Evolutionary conservation across 2,113 vertebrate species (phyloP).

Genomic region (Aramus guarauna): DNA sequence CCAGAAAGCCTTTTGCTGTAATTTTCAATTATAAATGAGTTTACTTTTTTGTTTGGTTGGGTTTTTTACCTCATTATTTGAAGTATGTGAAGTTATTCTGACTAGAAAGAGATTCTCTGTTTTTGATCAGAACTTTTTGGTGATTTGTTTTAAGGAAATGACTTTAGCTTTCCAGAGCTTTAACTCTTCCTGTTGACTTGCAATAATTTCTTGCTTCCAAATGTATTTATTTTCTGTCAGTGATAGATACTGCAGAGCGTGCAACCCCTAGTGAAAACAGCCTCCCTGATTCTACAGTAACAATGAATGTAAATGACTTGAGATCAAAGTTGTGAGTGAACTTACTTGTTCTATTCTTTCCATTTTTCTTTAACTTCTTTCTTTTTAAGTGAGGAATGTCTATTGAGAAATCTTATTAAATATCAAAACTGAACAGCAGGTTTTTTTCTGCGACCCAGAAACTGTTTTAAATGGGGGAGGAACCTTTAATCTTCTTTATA

Average conservation of each 20-base stretch:
- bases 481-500: conserved; percentile 67
- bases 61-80: not conserved
- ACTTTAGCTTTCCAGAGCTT: conserved; percentile 19
- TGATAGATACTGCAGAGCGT: not conserved
- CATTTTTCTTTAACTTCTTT: conserved; percentile 24
- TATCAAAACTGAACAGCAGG: conserved; percentile 58
- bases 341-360: conserved; percentile 36
- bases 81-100: not conserved
- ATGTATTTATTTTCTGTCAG: conserved; percentile 42
- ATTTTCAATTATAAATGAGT: not conserved
- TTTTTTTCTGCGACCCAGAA: conserved; percentile 41
- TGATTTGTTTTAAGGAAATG: conserved; percentile 25
- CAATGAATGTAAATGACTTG: conserved; percentile 26
- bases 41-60: not conserved
- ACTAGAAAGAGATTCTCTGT: not conserved
- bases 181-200: not conserved
- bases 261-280: conserved; percentile 34
- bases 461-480: conserved; percentile 61
- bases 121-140: not conserved
- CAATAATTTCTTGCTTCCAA: conserved; percentile 3
- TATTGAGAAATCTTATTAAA: conserved; percentile 68
- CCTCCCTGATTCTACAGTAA: not conserved
- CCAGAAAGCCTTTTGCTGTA: not conserved
- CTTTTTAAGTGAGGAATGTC: conserved; percentile 27
- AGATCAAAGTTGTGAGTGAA: conserved; percentile 44